phyloP scores from a whole-genome alignment of 1,140 invertebrate genomes.

The Charaxes varanes region DNA sequence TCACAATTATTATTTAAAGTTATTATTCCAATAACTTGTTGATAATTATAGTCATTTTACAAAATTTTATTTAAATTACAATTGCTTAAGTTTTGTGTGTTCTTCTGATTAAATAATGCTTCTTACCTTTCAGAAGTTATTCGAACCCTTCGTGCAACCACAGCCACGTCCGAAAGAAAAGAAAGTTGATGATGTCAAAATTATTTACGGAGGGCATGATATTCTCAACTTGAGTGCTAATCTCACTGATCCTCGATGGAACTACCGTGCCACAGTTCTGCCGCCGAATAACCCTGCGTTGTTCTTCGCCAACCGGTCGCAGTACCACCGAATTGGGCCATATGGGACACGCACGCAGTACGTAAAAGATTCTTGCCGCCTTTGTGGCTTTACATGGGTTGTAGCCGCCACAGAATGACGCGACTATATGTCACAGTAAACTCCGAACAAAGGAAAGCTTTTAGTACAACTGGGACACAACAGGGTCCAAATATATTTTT shows the following conservation, averaged over 20 bases:
- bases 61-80: no score
- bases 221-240: slow-evolving; percentile 67
- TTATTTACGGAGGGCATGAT: slow-evolving; percentile 58
- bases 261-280: slow-evolving; percentile 57
- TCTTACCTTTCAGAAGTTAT: slow-evolving; percentile 61
- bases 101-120: slow-evolving; percentile 1
- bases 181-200: slow-evolving; percentile 51
- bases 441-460: slow-evolving; percentile 49
- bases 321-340: slow-evolving; percentile 67
- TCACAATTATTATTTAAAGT: no score
- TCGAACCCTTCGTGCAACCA: slow-evolving; percentile 57
- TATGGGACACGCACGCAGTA: slow-evolving; percentile 67
- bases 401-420: slow-evolving; percentile 61
- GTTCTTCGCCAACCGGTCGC: slow-evolving; percentile 71
- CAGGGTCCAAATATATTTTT: slow-evolving; percentile 52
- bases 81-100: no score
- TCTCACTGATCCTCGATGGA: slow-evolving; percentile 61
- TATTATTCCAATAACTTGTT: no score
- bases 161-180: slow-evolving; percentile 58
- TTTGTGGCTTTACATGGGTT: slow-evolving; percentile 64
- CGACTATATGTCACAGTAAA: slow-evolving; percentile 42
- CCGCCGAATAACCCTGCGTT: slow-evolving; percentile 65
- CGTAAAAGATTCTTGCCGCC: slow-evolving; percentile 60
- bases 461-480: slow-evolving; percentile 59
- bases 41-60: no score